These are phyloP conservation scores for Rhadinocentrus ornatus DNA, from an alignment of 2,797 vertebrate species.

Conservation along the genomic window DNA sequence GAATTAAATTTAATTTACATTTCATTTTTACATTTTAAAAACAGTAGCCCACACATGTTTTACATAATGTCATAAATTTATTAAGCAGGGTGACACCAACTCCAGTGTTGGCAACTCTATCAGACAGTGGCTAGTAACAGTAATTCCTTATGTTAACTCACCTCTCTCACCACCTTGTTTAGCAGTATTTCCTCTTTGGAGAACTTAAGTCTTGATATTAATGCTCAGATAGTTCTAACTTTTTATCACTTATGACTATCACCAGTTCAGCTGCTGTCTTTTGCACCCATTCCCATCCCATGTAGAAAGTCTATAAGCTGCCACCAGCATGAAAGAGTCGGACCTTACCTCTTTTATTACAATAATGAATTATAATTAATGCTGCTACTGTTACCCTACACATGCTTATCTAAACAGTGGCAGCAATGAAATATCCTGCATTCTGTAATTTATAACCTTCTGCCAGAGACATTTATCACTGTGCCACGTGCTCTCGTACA, in stretches of 20 bases:
- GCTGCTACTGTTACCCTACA: constrained; percentile 65
- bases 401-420: constrained; percentile 56
- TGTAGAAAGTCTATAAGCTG: constrained; percentile 26
- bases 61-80: background rate
- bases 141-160: background rate
- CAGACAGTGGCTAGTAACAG: no score
- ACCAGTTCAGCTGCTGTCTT: constrained; percentile 4
- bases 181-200: background rate
- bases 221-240: constrained; percentile 19
- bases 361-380: constrained; percentile 76
- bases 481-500: constrained; percentile 35
- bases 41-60: background rate
- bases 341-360: constrained; percentile 57
- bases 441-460: constrained; percentile 66
- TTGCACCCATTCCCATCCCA: constrained; percentile 28
- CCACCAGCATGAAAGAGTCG: constrained; percentile 34
- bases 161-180: background rate
- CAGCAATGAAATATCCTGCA: constrained; percentile 41
- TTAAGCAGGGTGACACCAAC: background rate
- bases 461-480: constrained; percentile 61
- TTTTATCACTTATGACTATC: background rate
- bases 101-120: background rate
- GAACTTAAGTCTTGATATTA: background rate
- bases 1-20: no score
- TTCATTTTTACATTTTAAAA: no score